A percentile compares a stretch with the other conserved stretches of the same genome.
Conservation (phyloP, 2,797 vertebrate genomes). For the Acropternis orthonyx region DNA sequence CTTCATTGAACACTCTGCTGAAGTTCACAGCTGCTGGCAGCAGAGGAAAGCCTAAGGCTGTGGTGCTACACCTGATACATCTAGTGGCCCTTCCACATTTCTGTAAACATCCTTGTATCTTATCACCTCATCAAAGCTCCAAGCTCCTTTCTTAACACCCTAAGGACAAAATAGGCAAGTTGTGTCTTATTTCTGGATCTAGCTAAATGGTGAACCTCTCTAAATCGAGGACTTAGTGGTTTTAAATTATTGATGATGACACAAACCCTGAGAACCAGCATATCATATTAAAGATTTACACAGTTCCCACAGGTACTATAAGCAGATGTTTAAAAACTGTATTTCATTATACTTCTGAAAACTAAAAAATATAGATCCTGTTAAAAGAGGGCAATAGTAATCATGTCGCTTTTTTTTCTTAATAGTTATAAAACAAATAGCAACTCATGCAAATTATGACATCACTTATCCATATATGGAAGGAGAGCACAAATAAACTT, state of each 20-base stretch:
- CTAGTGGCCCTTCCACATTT: neutral
- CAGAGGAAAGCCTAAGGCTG: neutral
- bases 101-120: neutral
- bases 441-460: neutral
- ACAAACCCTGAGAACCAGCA: neutral
- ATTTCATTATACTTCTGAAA: neutral
- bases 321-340: neutral
- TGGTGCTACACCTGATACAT: neutral
- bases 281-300: conserved; percentile 10
- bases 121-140: conserved; percentile 10
- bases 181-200: neutral
- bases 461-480: neutral
- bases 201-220: neutral
- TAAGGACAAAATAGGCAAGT: neutral
- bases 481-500: neutral
- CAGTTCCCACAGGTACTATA: neutral
- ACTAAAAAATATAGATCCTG: neutral
- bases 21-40: conserved; percentile 22
- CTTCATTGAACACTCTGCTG: conserved; percentile 26
- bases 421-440: neutral
- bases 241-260: conserved; percentile 31
- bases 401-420: neutral
- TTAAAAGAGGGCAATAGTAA: neutral
- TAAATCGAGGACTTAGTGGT: neutral
- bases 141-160: neutral